Percentiles rank a stretch among this genome's conserved stretches.
These are phyloP conservation scores for Rhynchophorus ferrugineus DNA, from an alignment of 1,140 invertebrate species.

Conservation along the genomic window DNA sequence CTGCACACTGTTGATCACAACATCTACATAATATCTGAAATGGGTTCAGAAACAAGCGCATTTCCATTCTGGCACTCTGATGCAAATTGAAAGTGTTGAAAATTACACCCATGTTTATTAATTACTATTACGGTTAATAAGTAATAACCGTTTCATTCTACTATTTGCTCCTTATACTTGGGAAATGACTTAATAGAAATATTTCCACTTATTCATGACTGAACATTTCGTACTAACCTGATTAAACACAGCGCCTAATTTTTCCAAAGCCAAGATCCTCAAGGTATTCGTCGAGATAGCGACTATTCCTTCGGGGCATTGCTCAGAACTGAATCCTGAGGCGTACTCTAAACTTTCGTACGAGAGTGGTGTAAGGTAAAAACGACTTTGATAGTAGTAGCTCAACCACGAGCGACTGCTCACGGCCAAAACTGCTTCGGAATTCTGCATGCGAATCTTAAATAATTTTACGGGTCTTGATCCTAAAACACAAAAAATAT, in stretches of 20 bases:
- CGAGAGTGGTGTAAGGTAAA: constrained; percentile 91
- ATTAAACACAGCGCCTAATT: constrained; percentile 97
- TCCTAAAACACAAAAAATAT: neutral
- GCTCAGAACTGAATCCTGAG: constrained; percentile 95
- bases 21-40: too few species aligned
- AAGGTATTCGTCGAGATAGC: constrained; percentile 97
- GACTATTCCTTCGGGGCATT: constrained; percentile 97
- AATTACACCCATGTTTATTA: too few species aligned
- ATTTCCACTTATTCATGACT: too few species aligned
- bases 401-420: constrained; percentile 97
- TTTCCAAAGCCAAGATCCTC: constrained; percentile 95
- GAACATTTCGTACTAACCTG: constrained; percentile 57
- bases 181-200: too few species aligned
- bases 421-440: constrained; percentile 94
- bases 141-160: too few species aligned
- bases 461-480: constrained; percentile 19
- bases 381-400: constrained; percentile 96
- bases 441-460: constrained; percentile 86
- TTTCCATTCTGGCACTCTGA: too few species aligned
- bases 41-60: too few species aligned
- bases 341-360: constrained; percentile 97
- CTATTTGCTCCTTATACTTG: too few species aligned
- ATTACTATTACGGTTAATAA: too few species aligned
- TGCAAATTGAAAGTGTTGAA: too few species aligned
- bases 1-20: too few species aligned